Conservation (phyloP, 2,113 vertebrate species). For the Phyllostomus hastatus region DNA sequence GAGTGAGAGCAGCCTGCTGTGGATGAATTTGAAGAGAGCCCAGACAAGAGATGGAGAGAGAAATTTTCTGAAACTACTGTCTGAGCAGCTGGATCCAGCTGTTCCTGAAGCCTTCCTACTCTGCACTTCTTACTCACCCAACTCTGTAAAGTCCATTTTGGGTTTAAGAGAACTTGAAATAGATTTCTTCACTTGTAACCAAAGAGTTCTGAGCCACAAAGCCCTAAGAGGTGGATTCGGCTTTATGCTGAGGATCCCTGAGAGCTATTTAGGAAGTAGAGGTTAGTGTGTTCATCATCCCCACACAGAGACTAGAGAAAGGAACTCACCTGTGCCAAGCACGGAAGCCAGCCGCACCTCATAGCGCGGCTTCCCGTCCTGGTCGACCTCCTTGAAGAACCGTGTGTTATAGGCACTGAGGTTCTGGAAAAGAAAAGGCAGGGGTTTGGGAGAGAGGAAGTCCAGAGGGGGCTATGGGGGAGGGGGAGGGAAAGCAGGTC, state of each 20-base stretch:
- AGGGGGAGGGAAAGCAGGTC: neutral
- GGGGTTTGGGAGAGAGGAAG: neutral
- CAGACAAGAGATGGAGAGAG: neutral
- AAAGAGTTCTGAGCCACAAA: neutral
- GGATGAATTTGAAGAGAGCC: neutral
- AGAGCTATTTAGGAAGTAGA: neutral
- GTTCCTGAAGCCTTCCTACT: neutral
- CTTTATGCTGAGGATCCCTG: neutral
- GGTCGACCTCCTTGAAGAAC: conserved; percentile 85
- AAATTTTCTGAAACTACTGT: neutral
- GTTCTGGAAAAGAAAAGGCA: conserved; percentile 79
- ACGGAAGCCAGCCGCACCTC: conserved; percentile 93
- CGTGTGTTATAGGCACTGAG: conserved; percentile 94
- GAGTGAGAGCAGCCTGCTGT: neutral
- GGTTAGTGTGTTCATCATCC: neutral
- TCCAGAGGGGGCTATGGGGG: neutral
- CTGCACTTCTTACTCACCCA: neutral
- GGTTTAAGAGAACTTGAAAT: neutral
- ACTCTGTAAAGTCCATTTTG: neutral
- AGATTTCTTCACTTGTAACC: neutral
- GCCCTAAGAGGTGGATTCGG: neutral
- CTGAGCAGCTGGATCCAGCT: neutral
- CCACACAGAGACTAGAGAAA: neutral
- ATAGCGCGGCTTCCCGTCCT: conserved; percentile 81
- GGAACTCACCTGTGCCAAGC: conserved; percentile 84